Evolutionary conservation across 2,888 invertebrate species (phyloP), one percentile per base, ranked within the genome.

Genomic region (Theristus sp.): DNA sequence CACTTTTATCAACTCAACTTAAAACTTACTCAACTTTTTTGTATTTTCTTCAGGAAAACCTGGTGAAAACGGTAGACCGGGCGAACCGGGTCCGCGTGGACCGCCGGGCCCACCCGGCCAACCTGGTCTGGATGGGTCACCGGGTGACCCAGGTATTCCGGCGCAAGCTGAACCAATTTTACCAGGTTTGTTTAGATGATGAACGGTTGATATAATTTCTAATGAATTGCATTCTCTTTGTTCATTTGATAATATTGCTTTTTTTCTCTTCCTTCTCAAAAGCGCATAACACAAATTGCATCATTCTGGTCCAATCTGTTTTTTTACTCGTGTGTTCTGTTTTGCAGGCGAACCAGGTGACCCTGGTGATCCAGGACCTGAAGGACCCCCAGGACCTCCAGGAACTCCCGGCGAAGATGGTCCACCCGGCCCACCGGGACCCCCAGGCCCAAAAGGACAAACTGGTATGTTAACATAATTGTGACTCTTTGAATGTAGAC

Each of bases 341-440:
- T 28, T n/a, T 22, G 24, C 57, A 57, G 57, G 57, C 3, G 3
- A 10, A n/a, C 57, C 57, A 1, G 57, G 57, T 3, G 57, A 57
- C 10, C 31, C 25, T 24, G 57, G 57, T 1, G 57, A 57, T n/a
- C 57, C 57, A 13, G 57, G 57, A 38, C 46, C 46, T 10, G 57
- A 38, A 25, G 58, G 58, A 28, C 58, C 58, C 17, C 38, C 49
- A 2, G 58, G 58, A 24, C 49, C 49, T 22, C 28, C 58, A 1
- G 58, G 58, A 3, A 27, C 22, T 29, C 57, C 57, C 10, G 57
- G 57, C 60, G 64, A 49, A 29, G 27, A 29, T 54, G 61, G 58
- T 56, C 64, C 57, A 63, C 54, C 56, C 24, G 56, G 56, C 28
- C 30, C 56, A 17, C 56, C 29, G 10, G 56, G 56, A 29, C 56